Percentiles rank a stretch among this genome's conserved stretches.
Conservation (phyloP, 1,140 invertebrate species). For the Mercenaria mercenaria region DNA sequence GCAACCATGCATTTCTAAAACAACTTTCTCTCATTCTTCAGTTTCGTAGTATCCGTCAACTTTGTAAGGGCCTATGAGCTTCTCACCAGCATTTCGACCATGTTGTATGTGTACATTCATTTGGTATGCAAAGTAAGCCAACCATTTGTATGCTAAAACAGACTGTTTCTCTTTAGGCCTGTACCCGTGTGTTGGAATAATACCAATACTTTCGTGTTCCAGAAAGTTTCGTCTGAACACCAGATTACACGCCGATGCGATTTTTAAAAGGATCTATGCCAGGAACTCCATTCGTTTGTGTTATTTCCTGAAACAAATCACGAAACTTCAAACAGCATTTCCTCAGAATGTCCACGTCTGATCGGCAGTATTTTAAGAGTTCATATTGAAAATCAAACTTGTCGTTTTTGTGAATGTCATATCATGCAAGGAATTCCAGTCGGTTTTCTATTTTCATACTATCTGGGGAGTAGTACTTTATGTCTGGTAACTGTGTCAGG, state of each 20-base stretch:
- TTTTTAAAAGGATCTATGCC: constrained; percentile 12
- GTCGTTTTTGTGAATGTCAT: not conserved
- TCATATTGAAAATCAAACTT: constrained; percentile 42
- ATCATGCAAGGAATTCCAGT: constrained; percentile 28
- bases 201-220: not conserved
- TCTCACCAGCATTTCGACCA: constrained; percentile 33
- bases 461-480: constrained; percentile 10
- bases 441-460: constrained; percentile 1
- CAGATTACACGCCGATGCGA: constrained; percentile 10
- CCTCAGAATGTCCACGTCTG: constrained; percentile 56
- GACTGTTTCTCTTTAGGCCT: not conserved
- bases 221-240: constrained; percentile 28
- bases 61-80: not conserved
- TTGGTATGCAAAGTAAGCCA: not conserved
- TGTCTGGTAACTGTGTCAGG: not conserved
- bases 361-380: not conserved
- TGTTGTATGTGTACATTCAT: constrained; percentile 15
- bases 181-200: not conserved
- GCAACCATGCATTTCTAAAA: constrained; percentile 67
- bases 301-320: not conserved
- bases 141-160: not conserved
- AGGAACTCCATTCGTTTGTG: not conserved
- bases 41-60: constrained; percentile 34
- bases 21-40: not conserved
- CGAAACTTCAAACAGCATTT: constrained; percentile 28